A percentile compares a stretch with the other conserved stretches of the same genome.
These are phyloP conservation scores for Conomelus anceps DNA, from an alignment of 2,888 invertebrate species.

Conservation along the genomic window DNA sequence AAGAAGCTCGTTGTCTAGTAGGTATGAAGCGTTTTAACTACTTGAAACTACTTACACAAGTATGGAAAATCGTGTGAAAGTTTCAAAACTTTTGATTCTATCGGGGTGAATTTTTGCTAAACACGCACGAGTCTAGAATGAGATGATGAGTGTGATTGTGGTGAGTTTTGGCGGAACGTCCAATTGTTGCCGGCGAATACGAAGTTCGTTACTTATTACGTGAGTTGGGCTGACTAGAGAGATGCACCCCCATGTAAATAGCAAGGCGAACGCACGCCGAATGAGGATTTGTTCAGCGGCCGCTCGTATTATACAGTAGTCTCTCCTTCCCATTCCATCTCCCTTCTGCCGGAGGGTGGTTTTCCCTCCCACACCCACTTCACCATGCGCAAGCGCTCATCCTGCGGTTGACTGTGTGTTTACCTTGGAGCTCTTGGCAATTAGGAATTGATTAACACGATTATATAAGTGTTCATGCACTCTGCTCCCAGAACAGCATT, in stretches of 20 bases:
- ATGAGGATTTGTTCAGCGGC: background rate
- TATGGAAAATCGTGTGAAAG: background rate
- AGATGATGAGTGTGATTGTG: background rate
- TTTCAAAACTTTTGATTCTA: background rate
- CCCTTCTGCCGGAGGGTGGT: background rate
- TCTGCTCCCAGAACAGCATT: background rate
- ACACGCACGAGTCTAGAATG: background rate
- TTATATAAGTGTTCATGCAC: slow-evolving; percentile 6
- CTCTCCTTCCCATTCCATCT: background rate
- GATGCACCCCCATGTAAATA: background rate
- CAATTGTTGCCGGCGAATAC: background rate
- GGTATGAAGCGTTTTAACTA: background rate
- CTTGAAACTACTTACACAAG: background rate
- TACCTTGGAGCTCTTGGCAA: slow-evolving; percentile 1
- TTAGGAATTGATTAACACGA: slow-evolving; percentile 6
- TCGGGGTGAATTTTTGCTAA: background rate
- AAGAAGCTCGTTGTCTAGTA: background rate
- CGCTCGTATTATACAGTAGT: background rate
- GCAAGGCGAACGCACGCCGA: background rate
- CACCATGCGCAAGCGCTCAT: background rate
- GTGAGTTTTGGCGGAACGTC: background rate
- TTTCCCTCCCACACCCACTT: background rate
- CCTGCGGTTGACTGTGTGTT: background rate
- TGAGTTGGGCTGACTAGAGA: background rate
- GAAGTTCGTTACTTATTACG: background rate